Percentiles rank a stretch among this genome's conserved stretches.
Evolutionary conservation across 2,888 invertebrate species (phyloP).

Genomic region (Sericinus montela): DNA sequence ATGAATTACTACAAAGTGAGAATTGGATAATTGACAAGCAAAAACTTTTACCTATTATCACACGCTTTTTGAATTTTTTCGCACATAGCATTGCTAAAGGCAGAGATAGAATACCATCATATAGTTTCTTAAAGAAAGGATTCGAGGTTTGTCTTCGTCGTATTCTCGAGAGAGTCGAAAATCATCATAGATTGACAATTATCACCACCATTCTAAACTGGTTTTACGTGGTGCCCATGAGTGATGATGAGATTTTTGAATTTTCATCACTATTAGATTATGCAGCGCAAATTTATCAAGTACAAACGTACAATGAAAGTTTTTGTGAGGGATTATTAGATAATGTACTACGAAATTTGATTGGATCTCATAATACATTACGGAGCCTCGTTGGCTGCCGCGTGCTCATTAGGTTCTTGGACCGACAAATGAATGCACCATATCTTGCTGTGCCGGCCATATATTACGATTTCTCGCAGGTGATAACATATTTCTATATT

Average conservation of each 20-base stretch:
- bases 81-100: constrained; percentile 47
- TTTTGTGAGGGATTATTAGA: constrained; percentile 69
- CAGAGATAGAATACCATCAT: constrained; percentile 31
- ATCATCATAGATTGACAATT: constrained; percentile 63
- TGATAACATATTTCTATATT: no score
- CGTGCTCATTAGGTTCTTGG: constrained; percentile 76
- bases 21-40: constrained; percentile 62
- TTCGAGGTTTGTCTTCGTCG: constrained; percentile 77
- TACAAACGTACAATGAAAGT: constrained; percentile 53
- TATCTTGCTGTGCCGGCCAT: constrained; percentile 74
- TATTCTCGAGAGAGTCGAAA: constrained; percentile 67
- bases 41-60: constrained; percentile 55
- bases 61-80: constrained; percentile 68
- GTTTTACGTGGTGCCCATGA: constrained; percentile 56
- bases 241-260: constrained; percentile 64
- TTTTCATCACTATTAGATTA: constrained; percentile 76
- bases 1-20: constrained; percentile 64
- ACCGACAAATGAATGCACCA: constrained; percentile 69
- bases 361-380: constrained; percentile 61
- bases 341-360: constrained; percentile 59
- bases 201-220: constrained; percentile 73
- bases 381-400: constrained; percentile 76
- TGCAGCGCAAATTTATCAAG: constrained; percentile 66
- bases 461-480: constrained; percentile 56
- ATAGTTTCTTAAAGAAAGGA: constrained; percentile 61